A percentile compares a stretch with the other conserved stretches of the same genome.
These are phyloP conservation scores for Brenthis daphne DNA, from an alignment of 2,888 invertebrate species.

Conservation along the genomic window DNA sequence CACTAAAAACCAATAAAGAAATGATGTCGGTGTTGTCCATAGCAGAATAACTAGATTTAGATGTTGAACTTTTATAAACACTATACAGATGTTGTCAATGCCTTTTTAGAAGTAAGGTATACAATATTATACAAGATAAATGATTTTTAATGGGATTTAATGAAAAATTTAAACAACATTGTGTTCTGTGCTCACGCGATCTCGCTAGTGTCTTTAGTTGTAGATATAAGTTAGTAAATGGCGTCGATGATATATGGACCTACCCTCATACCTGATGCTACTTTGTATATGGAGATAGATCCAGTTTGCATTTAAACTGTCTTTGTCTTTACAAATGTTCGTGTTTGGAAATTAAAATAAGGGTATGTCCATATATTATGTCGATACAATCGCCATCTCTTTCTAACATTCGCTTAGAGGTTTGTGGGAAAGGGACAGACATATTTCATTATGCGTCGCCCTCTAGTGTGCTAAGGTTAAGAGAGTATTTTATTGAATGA, in stretches of 20 bases:
- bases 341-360: constrained; percentile 56
- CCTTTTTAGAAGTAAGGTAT: constrained; percentile 72
- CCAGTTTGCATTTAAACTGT: too few relatives aligned
- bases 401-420: constrained; percentile 49
- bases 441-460: constrained; percentile 43
- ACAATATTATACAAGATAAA: constrained; percentile 46
- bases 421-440: constrained; percentile 43
- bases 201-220: constrained; percentile 81
- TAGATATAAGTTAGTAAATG: constrained; percentile 69
- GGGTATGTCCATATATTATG: constrained; percentile 38
- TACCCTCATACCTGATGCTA: constrained; percentile 10
- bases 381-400: constrained; percentile 37
- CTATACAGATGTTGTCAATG: constrained; percentile 70
- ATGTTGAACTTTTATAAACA: constrained; percentile 54
- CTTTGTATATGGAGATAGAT: too few relatives aligned
- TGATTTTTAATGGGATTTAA: constrained; percentile 17
- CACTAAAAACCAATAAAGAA: constrained; percentile 6
- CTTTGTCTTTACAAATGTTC: constrained; percentile 47
- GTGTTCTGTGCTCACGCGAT: constrained; percentile 81
- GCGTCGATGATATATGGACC: constrained; percentile 11
- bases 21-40: constrained; percentile 46
- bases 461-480: constrained; percentile 48
- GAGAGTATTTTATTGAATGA: constrained; percentile 28
- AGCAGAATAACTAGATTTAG: constrained; percentile 49
- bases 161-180: constrained; percentile 44